A percentile compares a stretch with the other conserved stretches of the same genome.
phyloP scores from a whole-genome alignment of 1,140 invertebrate species.

The Colletes gigas region DNA sequence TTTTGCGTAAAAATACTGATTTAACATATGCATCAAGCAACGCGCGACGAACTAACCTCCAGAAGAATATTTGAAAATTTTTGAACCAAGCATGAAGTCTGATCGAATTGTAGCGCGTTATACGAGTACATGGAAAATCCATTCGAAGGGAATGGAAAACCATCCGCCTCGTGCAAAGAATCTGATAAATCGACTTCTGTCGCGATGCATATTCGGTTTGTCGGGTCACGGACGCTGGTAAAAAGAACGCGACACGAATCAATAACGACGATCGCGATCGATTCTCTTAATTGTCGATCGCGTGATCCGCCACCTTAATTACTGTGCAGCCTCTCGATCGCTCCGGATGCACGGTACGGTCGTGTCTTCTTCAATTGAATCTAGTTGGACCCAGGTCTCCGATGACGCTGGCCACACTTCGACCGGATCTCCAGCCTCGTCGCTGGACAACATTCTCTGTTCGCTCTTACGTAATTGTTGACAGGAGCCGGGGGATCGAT shows the following conservation, averaged over 20 bases:
- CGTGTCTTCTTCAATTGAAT: conserved; percentile 41
- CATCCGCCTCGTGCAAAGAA: no score
- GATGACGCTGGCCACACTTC: background rate
- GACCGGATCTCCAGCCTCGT: background rate
- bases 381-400: background rate
- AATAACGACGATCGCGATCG: conserved; percentile 29
- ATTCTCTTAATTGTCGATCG: conserved; percentile 27
- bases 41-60: no score
- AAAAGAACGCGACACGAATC: conserved; percentile 4
- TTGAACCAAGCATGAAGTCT: no score
- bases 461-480: background rate
- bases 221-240: background rate
- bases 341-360: conserved; percentile 2
- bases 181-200: no score
- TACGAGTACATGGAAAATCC: no score
- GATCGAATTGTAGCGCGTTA: no score
- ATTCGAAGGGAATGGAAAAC: no score
- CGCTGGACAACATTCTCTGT: background rate
- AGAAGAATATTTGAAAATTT: no score
- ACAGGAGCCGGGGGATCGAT: no score
- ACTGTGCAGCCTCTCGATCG: background rate
- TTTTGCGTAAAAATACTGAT: no score
- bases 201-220: no score
- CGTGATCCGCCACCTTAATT: conserved; percentile 42
- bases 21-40: no score